These are phyloP conservation scores for Vandiemenella viatica DNA, from an alignment of 2,888 invertebrate genomes.

Conservation along the genomic window DNA sequence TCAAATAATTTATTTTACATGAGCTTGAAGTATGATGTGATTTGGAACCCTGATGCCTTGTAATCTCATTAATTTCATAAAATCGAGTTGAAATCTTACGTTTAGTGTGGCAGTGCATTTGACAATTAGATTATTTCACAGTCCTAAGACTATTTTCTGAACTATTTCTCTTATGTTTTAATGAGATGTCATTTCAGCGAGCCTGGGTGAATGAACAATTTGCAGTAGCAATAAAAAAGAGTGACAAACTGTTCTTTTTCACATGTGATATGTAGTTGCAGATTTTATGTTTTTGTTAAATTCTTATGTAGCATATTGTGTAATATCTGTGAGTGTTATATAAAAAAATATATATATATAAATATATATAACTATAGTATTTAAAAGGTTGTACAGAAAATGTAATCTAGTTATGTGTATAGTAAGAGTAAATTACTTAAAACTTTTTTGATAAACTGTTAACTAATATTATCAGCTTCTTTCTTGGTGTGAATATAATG, in stretches of 20 bases:
- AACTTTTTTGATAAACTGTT: conserved; percentile 1
- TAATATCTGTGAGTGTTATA: not conserved
- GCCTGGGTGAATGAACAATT: not conserved
- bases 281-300: not conserved
- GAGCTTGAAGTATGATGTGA: not conserved
- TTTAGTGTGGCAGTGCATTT: not conserved
- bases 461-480: conserved; percentile 11
- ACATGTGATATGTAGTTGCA: not conserved
- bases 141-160: too few species aligned
- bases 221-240: not conserved
- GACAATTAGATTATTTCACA: too few species aligned
- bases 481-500: conserved; percentile 10
- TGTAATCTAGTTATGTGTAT: not conserved
- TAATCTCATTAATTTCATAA: too few species aligned
- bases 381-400: not conserved
- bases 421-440: not conserved
- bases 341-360: not conserved
- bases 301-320: not conserved
- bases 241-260: not conserved
- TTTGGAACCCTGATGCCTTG: not conserved
- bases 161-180: not conserved
- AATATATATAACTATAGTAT: not conserved
- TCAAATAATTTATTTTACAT: not conserved
- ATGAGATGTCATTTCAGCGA: not conserved
- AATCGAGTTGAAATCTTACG: not conserved